Conservation (phyloP, 2,113 vertebrate species). For the human (Homo sapiens) region DNA sequence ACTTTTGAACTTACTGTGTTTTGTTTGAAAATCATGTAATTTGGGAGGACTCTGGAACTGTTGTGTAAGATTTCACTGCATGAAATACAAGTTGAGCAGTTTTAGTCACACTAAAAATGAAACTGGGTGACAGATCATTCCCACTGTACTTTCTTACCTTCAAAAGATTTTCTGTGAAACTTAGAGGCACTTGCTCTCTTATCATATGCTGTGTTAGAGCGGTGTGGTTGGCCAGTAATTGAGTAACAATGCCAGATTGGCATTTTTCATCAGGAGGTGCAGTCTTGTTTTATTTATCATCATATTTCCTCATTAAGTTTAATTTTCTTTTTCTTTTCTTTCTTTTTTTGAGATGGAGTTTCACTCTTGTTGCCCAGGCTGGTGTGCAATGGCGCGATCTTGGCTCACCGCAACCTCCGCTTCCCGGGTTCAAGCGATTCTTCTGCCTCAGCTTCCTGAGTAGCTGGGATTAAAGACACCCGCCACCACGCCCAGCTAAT, state of each 20-base stretch:
- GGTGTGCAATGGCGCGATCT: too few species aligned
- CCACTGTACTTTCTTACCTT: neutral
- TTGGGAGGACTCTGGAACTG: neutral
- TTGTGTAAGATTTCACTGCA: neutral
- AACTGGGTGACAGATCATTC: neutral
- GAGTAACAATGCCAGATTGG: neutral
- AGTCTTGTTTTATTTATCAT: neutral
- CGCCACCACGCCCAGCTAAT: too few species aligned
- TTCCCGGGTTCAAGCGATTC: too few species aligned
- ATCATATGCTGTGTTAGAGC: neutral
- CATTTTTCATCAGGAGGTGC: neutral
- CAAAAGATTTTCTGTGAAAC: neutral
- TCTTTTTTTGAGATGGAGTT: too few species aligned
- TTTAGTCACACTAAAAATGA: neutral
- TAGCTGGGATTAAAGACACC: too few species aligned
- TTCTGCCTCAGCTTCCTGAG: too few species aligned
- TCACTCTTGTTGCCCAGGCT: too few species aligned
- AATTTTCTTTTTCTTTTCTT: neutral
- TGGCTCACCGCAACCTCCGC: too few species aligned
- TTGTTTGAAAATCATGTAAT: neutral
- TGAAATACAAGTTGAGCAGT: neutral
- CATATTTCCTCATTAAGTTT: neutral
- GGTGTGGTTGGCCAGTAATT: neutral
- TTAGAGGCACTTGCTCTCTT: neutral
- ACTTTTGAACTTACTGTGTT: neutral